Conservation (phyloP, 2,888 invertebrate species). For the Epistrophella euchroma region DNA sequence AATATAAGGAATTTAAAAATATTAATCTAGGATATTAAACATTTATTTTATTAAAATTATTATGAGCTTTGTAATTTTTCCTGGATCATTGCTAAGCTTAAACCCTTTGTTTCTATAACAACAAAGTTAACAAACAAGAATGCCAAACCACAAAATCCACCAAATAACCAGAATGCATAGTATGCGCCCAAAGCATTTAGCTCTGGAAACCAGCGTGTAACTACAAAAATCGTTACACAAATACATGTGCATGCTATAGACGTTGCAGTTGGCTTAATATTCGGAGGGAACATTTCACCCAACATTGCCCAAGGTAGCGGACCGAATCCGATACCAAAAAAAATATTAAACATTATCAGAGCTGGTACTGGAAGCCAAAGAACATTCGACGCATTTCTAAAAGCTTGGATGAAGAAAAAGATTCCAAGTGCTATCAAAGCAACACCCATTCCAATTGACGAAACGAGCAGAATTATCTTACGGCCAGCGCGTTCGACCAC, state of each 20-base stretch:
- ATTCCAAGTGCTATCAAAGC: constrained; percentile 86
- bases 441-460: constrained; percentile 88
- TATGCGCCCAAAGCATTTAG: constrained; percentile 2
- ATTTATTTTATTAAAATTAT: background rate
- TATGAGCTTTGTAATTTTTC: constrained; percentile 85
- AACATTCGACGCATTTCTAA: constrained; percentile 65
- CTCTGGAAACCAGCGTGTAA: constrained; percentile 10
- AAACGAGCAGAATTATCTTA: constrained; percentile 88
- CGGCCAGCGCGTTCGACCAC: constrained; percentile 92
- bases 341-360: background rate
- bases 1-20: no score
- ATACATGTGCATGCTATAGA: background rate
- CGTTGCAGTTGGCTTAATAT: constrained; percentile 84
- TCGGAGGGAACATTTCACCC: constrained; percentile 86
- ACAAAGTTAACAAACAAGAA: constrained; percentile 84
- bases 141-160: constrained; percentile 1
- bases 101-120: constrained; percentile 90
- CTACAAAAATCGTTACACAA: background rate
- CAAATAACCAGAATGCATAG: constrained; percentile 17
- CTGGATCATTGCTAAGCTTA: constrained; percentile 93
- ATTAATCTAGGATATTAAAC: no score
- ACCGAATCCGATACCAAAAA: constrained; percentile 86
- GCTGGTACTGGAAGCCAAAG: constrained; percentile 80
- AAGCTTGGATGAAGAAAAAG: constrained; percentile 87
- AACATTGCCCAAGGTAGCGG: constrained; percentile 7